phyloP scores from a whole-genome alignment of 2,797 vertebrate species.

The Harpagifer antarcticus region DNA sequence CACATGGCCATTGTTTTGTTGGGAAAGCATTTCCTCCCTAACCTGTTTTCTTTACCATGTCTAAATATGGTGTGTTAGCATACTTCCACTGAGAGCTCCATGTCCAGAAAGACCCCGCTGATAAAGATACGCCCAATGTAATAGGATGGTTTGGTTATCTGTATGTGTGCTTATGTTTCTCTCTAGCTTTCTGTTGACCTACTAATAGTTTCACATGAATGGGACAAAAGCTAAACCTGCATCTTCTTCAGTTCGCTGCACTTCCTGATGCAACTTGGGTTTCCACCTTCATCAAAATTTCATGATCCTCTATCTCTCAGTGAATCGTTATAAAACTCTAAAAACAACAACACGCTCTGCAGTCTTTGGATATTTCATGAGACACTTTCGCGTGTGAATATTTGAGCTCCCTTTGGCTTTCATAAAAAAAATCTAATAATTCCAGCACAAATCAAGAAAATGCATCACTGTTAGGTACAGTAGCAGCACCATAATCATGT shows the following conservation, averaged over 20 bases:
- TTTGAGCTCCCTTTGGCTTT: not conserved
- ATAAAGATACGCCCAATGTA: not conserved
- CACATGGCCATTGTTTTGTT: slow-evolving; percentile 32
- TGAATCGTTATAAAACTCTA: slow-evolving; percentile 8
- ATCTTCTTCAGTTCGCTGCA: slow-evolving; percentile 2
- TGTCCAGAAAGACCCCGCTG: not conserved
- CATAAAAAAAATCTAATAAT: not conserved
- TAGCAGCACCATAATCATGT: not conserved
- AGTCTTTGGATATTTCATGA: not conserved
- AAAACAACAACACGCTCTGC: not conserved
- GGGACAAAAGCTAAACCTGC: not conserved
- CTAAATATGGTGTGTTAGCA: slow-evolving; percentile 49
- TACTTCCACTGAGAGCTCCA: slow-evolving; percentile 20
- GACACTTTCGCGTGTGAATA: not conserved
- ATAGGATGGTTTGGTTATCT: not conserved
- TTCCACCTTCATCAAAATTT: slow-evolving; percentile 21
- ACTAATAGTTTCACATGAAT: not conserved
- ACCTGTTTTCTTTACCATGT: slow-evolving; percentile 16
- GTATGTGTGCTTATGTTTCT: not conserved
- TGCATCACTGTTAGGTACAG: not conserved
- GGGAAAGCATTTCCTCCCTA: slow-evolving; percentile 48
- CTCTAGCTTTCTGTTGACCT: not conserved
- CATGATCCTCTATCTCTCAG: not conserved
- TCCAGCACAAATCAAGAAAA: not conserved
- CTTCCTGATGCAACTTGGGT: not conserved